These are phyloP conservation scores for Orthonevra nobilis DNA, from an alignment of 2,888 invertebrate genomes.

Conservation along the genomic window DNA sequence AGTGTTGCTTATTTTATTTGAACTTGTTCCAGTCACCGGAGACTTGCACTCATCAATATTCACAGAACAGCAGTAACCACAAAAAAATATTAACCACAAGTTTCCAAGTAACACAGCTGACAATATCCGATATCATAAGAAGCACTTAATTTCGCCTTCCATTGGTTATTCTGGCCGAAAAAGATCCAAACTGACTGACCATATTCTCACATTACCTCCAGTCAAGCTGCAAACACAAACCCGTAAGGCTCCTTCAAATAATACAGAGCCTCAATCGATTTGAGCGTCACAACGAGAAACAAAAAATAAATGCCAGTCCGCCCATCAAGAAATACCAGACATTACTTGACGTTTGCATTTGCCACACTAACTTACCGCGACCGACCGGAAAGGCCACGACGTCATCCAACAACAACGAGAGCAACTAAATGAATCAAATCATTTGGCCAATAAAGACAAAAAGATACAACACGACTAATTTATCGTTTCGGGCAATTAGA, in stretches of 20 bases:
- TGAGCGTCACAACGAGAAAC: too few species aligned
- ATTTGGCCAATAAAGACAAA: conserved; percentile 57
- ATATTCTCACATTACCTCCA: conserved; percentile 45
- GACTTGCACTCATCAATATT: too few species aligned
- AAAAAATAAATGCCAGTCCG: conserved; percentile 65
- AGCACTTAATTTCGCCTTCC: too few species aligned
- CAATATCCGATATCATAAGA: conserved; percentile 54
- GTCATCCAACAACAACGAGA: conserved; percentile 15
- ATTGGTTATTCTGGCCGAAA: too few species aligned
- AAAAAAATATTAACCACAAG: conserved; percentile 48
- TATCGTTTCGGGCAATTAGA: conserved; percentile 68
- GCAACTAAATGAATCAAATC: conserved; percentile 68
- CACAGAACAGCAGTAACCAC: conserved; percentile 23
- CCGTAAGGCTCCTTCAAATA: conserved; percentile 33
- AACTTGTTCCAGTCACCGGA: too few species aligned
- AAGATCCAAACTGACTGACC: conserved; percentile 35
- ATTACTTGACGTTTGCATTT: conserved; percentile 70
- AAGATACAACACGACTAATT: conserved; percentile 63
- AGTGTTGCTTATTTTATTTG: too few species aligned
- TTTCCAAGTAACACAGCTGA: neutral
- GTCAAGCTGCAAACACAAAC: conserved; percentile 8
- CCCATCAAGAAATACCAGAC: conserved; percentile 67
- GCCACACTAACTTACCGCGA: conserved; percentile 59
- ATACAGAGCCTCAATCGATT: conserved; percentile 40
- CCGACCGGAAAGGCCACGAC: conserved; percentile 63